These are phyloP conservation scores for Molossus molossus DNA, from an alignment of 2,797 vertebrate genomes.

Conservation along the genomic window DNA sequence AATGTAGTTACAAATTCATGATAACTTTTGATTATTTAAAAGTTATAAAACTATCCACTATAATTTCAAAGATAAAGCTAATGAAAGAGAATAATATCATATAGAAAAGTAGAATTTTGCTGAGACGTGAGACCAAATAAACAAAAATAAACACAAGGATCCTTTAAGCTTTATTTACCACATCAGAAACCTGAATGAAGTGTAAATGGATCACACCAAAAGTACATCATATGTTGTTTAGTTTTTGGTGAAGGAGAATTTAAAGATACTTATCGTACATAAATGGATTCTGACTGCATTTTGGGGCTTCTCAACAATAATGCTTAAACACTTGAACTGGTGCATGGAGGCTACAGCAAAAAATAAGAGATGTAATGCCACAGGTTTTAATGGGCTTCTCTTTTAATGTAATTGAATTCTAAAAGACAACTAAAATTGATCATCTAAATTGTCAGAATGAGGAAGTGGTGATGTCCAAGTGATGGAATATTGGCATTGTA, in stretches of 20 bases:
- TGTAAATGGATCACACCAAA: constrained; percentile 47
- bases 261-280: neutral
- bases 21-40: constrained; percentile 6
- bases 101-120: constrained; percentile 4
- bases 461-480: neutral
- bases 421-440: neutral
- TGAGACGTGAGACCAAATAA: constrained; percentile 66
- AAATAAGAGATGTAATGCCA: neutral
- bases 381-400: neutral
- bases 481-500: neutral
- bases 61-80: constrained; percentile 11
- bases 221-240: neutral
- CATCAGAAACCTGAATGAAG: neutral
- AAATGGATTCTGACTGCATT: constrained; percentile 56
- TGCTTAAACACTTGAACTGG: neutral
- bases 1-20: neutral
- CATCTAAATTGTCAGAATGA: neutral
- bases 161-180: neutral
- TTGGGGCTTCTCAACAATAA: constrained; percentile 17
- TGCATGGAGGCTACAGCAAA: neutral
- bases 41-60: constrained; percentile 3
- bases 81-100: neutral
- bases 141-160: constrained; percentile 32
- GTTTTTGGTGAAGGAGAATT: constrained; percentile 22
- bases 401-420: neutral